Base-by-base conservation (phyloP, 2,888 invertebrate species). In the Dynastes hyllus region DNA sequence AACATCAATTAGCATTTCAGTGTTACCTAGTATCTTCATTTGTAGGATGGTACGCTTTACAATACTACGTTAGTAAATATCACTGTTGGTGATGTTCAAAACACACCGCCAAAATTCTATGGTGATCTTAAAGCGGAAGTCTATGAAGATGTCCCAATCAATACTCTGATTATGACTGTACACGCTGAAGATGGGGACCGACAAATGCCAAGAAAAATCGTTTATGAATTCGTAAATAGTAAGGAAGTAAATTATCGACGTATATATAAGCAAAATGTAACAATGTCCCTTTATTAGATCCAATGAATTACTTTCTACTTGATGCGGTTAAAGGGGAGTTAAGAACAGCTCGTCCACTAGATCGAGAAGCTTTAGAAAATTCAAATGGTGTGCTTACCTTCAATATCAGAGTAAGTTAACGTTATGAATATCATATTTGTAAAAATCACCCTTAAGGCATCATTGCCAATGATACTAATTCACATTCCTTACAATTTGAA, bases 161-260 rank as follows among this genome's bases (percentile, higher is more conserved):
- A 96, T 11, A 94, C 95, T 0, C 89, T 95, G 61, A 95, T 95
- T 0, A 92, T 97, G 89, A 94, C 93, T 0, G 91, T 96, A 9
- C 93, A 93, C 86, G 97, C 97, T 0, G 91, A 94, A 65, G 97
- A 97, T 87, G 96, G 96, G 0, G 97, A 97, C 85, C 90, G 94
- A 11, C 97, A 96, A 0, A 93, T 94, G 86, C 96, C 96, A 0
- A 91, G 97, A 73, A 92, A 93, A 86, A 93, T 97, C 73, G 91
- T 93, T 78, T 93, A 96, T 86, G 94, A 96, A 86, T 90, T 97
- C 51, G 90, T 96, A 22, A 94, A 94, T 81, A 96, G 96, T 96
- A 89, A 91, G 93, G 91, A 78, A 11, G 11, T 22, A 58, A 27
- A 58, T 58, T 58, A n/a, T 58, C 2, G 0, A 5, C 22, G n/a